Evolutionary conservation across 1,140 invertebrate genomes (phyloP).

Genomic region (Adoxophyes honmai): DNA sequence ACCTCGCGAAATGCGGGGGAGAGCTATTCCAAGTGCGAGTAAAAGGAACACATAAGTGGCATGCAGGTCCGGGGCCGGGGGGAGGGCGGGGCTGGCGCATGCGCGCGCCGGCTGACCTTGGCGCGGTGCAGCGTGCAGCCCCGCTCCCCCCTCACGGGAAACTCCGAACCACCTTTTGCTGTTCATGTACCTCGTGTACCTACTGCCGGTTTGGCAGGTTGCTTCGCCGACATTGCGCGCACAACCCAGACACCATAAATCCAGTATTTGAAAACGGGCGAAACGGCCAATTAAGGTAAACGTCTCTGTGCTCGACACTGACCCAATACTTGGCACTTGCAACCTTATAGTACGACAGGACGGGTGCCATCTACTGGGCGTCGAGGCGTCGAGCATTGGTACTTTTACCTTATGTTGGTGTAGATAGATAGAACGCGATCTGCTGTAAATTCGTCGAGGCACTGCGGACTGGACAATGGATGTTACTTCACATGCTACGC

Average conservation of each 20-base stretch:
- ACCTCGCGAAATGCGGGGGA: conserved; percentile 23
- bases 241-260: conserved; percentile 6
- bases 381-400: no score
- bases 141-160: conserved; percentile 29
- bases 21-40: conserved; percentile 40
- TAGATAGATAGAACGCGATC: neutral
- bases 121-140: conserved; percentile 61
- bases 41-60: conserved; percentile 49
- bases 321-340: no score
- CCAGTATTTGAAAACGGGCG: neutral
- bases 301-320: no score
- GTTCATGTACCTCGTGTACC: conserved; percentile 47
- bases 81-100: conserved; percentile 38
- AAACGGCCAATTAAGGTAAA: no score
- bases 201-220: conserved; percentile 63
- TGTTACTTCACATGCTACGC: no score
- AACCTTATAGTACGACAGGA: no score
- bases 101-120: conserved; percentile 67
- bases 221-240: conserved; percentile 44
- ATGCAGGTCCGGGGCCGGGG: conserved; percentile 39
- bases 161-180: conserved; percentile 40
- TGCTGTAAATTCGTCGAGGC: neutral
- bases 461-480: neutral
- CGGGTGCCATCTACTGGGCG: no score
- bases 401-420: no score